These are phyloP conservation scores for Nemoura dubitans DNA, from an alignment of 2,888 invertebrate species.

Conservation along the genomic window DNA sequence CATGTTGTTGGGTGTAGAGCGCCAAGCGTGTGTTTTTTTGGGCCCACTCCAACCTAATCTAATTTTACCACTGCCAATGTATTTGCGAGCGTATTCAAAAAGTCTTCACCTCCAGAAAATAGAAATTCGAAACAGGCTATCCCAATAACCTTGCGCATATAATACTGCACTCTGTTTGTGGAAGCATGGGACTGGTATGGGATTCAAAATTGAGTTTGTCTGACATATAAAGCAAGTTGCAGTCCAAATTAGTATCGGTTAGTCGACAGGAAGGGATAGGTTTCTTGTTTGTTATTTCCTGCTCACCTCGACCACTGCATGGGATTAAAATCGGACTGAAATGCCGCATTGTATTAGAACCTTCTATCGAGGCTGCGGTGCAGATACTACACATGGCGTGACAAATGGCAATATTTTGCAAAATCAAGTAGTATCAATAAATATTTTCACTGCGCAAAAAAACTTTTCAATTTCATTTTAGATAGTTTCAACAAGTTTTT, in stretches of 20 bases:
- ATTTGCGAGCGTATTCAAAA: neutral
- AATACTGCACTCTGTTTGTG: neutral
- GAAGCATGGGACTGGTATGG: neutral
- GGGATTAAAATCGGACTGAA: neutral
- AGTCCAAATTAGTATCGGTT: neutral
- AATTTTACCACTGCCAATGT: constrained; percentile 19
- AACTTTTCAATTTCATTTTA: no score
- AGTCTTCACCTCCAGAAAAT: neutral
- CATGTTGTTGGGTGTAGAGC: neutral
- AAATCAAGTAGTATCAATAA: no score
- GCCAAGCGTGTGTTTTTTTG: constrained; percentile 9
- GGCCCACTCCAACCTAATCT: constrained; percentile 24
- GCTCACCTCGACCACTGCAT: neutral
- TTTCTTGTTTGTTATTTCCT: neutral
- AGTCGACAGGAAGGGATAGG: neutral
- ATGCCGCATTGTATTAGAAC: no score
- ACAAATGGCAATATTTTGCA: no score
- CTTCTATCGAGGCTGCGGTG: neutral
- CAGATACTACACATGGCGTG: neutral
- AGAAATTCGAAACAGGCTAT: neutral
- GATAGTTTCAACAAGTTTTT: no score
- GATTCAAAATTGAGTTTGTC: neutral
- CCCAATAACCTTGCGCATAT: neutral
- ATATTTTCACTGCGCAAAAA: no score
- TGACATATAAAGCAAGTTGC: neutral